A percentile compares a stretch with the other conserved stretches of the same genome.
Evolutionary conservation across 2,113 vertebrate species (phyloP).

Genomic region (Microcebus ravelobensis): DNA sequence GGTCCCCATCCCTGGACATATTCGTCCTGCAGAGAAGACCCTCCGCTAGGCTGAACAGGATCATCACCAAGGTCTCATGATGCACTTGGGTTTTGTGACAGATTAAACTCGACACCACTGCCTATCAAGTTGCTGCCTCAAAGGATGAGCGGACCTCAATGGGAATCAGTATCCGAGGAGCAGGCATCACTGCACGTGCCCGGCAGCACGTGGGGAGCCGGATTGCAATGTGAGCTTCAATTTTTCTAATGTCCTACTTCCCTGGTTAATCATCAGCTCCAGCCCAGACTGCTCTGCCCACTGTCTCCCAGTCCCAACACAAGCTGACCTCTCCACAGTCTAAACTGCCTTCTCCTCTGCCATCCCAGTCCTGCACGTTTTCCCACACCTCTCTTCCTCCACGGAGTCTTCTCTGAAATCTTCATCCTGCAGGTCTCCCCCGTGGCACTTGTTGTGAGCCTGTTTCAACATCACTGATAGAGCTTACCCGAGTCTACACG

Average conservation of each 20-base stretch:
- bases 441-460: neutral
- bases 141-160: neutral
- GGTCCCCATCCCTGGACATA: neutral
- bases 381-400: neutral
- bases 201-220: accelerated
- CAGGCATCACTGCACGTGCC: neutral
- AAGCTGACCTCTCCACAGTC: neutral
- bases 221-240: neutral
- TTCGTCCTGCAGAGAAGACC: neutral
- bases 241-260: neutral
- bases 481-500: neutral
- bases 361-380: neutral
- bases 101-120: neutral
- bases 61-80: neutral
- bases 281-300: too few relatives aligned
- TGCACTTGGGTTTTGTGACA: neutral
- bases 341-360: neutral
- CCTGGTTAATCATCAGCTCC: neutral
- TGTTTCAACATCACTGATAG: neutral
- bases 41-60: too few relatives aligned
- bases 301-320: neutral
- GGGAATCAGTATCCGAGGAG: neutral
- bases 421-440: neutral
- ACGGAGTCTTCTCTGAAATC: neutral
- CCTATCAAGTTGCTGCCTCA: neutral